phyloP scores from a whole-genome alignment of 2,113 vertebrate species.

The Rhabdornis inornatus region DNA sequence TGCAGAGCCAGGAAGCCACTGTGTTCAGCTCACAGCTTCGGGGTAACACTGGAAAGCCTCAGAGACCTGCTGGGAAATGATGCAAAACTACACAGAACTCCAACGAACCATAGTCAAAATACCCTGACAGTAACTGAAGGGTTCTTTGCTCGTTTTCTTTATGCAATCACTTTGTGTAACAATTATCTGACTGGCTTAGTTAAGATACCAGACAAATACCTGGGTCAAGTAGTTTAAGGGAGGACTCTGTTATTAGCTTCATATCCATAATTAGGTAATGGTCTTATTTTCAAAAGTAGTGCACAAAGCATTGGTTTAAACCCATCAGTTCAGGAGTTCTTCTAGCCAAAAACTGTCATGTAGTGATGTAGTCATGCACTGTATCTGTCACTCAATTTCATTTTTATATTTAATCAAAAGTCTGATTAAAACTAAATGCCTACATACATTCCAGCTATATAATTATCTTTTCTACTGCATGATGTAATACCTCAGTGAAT shows the following conservation, averaged over 20 bases:
- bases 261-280: not conserved
- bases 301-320: not conserved
- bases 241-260: not conserved
- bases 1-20: not conserved
- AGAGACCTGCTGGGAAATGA: not conserved
- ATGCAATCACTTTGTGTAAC: not conserved
- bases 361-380: not conserved
- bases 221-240: not conserved
- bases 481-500: not conserved
- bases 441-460: not conserved
- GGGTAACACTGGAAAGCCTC: not conserved
- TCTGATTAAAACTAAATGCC: conserved; percentile 11
- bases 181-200: not conserved
- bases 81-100: not conserved
- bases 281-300: not conserved
- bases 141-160: not conserved
- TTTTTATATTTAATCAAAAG: conserved; percentile 8
- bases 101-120: fast-evolving
- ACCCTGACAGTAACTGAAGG: not conserved
- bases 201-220: not conserved
- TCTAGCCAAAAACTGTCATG: not conserved
- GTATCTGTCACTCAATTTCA: not conserved
- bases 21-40: fast-evolving
- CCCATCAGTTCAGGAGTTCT: not conserved
- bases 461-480: not conserved